phyloP scores from a whole-genome alignment of 2,888 invertebrate genomes.

The Ctenicera cuprea region DNA sequence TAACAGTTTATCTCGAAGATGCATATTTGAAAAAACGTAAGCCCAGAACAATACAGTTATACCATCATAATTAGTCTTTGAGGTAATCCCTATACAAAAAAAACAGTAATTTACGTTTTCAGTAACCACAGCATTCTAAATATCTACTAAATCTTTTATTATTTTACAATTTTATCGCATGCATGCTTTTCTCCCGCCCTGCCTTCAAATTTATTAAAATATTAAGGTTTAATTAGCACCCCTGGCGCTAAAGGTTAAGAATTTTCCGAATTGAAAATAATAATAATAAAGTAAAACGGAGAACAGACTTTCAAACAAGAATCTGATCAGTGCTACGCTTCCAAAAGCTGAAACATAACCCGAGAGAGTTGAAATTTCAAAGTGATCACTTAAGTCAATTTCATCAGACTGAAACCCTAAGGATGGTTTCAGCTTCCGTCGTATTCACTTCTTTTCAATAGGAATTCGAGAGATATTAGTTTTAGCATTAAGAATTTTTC shows the following conservation, averaged over 20 bases:
- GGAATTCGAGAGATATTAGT: slow-evolving; percentile 7
- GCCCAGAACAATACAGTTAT: too few relatives aligned
- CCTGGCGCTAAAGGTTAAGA: not conserved
- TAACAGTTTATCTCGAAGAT: too few relatives aligned
- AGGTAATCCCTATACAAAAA: not conserved
- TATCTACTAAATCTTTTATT: not conserved
- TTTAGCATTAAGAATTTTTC: slow-evolving; percentile 12
- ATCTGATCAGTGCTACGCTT: slow-evolving; percentile 11
- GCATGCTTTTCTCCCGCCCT: not conserved
- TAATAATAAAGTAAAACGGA: not conserved
- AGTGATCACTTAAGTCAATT: slow-evolving; percentile 26
- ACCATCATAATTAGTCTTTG: too few relatives aligned
- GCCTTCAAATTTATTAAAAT: slow-evolving; percentile 7
- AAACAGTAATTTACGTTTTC: not conserved
- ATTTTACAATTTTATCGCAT: not conserved
- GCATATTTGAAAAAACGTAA: too few relatives aligned
- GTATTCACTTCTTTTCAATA: not conserved
- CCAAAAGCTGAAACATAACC: slow-evolving; percentile 4
- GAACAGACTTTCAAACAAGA: not conserved
- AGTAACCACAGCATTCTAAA: too few relatives aligned
- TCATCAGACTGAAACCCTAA: slow-evolving; percentile 15
- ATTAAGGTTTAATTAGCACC: slow-evolving; percentile 9
- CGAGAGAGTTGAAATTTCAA: slow-evolving; percentile 13
- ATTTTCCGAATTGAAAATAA: not conserved
- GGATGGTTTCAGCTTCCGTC: slow-evolving; percentile 10